Conservation (phyloP, 2,888 invertebrate species). For the Malachius bipustulatus region DNA sequence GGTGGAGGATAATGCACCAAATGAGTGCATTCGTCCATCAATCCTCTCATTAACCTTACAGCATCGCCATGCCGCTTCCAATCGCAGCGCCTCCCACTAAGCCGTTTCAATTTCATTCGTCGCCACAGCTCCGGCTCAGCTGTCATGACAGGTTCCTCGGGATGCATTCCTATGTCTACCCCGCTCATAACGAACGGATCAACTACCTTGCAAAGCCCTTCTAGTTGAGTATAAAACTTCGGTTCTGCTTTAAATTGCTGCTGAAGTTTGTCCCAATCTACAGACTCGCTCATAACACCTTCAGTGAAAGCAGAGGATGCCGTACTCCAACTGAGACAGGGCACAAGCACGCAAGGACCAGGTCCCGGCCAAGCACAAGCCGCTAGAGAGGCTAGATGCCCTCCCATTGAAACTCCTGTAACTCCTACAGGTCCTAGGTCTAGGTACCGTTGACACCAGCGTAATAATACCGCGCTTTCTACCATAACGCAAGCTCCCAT, state of each 20-base stretch:
- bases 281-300: constrained; percentile 92
- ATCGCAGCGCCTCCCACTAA: constrained; percentile 45
- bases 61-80: constrained; percentile 67
- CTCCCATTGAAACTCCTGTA: constrained; percentile 95
- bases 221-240: constrained; percentile 67
- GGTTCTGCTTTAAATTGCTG: constrained; percentile 76
- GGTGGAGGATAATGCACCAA: constrained; percentile 81
- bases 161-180: constrained; percentile 61
- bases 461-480: constrained; percentile 77
- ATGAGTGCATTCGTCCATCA: constrained; percentile 97
- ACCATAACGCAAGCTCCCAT: constrained; percentile 94
- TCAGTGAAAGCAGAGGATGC: constrained; percentile 89
- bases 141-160: constrained; percentile 15
- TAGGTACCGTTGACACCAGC: constrained; percentile 83
- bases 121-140: not conserved
- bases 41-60: constrained; percentile 82
- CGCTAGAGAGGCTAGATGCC: constrained; percentile 95
- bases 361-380: constrained; percentile 86
- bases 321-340: constrained; percentile 92
- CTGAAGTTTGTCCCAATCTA: constrained; percentile 87
- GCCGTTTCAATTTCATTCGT: constrained; percentile 4
- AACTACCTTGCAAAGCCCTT: constrained; percentile 75
- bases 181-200: constrained; percentile 61
- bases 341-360: constrained; percentile 65
- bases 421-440: constrained; percentile 88